phyloP scores from a whole-genome alignment of 30 jellyfish, hydroid and myxozoan species.

The Turritopsis dohrnii region DNA sequence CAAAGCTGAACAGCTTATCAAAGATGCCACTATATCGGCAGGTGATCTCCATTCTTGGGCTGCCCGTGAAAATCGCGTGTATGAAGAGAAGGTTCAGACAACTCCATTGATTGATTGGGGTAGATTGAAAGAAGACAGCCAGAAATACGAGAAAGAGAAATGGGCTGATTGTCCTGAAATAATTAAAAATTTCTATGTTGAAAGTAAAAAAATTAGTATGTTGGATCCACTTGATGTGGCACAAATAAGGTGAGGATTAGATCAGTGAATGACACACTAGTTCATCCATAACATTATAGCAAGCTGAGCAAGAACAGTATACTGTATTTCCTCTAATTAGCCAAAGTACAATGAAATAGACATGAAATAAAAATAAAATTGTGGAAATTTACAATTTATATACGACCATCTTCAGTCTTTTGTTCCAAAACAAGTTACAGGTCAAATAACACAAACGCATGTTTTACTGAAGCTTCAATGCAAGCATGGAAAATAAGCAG shows the following conservation, averaged over 20 bases:
- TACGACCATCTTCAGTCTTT: too few species aligned
- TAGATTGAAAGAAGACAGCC: not conserved
- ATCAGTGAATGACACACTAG: not conserved
- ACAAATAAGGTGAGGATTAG: slow-evolving; percentile 55
- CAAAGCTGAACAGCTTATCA: slow-evolving; percentile 49
- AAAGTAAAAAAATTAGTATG: slow-evolving; percentile 29
- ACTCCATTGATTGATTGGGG: slow-evolving; percentile 32
- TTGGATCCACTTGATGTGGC: slow-evolving; percentile 63
- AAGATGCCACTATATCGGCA: slow-evolving; percentile 43
- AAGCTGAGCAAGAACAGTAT: too few species aligned
- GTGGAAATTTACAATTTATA: too few species aligned
- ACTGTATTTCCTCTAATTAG: too few species aligned
- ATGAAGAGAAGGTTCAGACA: not conserved
- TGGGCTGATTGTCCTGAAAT: slow-evolving; percentile 59
- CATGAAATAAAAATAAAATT: too few species aligned
- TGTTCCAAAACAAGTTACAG: too few species aligned
- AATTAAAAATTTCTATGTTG: slow-evolving; percentile 62
- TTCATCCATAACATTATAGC: too few species aligned
- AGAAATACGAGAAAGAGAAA: not conserved
- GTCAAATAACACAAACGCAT: too few species aligned
- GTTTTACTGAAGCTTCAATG: too few species aligned
- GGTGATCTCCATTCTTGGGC: slow-evolving; percentile 51
- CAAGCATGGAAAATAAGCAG: too few species aligned
- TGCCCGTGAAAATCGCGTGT: slow-evolving; percentile 32
- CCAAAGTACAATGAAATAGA: too few species aligned